Conservation (phyloP, 2,888 invertebrate species). For the Poecilobothrus nobilitatus region DNA sequence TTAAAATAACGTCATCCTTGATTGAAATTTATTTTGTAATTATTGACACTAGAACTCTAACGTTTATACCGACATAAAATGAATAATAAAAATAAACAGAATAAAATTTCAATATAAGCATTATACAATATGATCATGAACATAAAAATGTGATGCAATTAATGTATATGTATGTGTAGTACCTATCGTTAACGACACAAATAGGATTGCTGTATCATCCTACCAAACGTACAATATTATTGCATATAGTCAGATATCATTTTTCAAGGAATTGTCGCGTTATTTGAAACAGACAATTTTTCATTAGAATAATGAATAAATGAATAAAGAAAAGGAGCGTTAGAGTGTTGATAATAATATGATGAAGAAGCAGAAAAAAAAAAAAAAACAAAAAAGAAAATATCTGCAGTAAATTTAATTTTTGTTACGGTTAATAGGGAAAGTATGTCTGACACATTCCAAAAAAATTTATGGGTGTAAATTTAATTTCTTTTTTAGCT, state of each 20-base stretch:
- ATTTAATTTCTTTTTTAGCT: too few species aligned
- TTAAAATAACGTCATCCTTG: too few species aligned
- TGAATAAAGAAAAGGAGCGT: not conserved
- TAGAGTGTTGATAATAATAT: not conserved
- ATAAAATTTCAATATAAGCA: too few species aligned
- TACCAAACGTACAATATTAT: not conserved
- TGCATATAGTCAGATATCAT: not conserved
- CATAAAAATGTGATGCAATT: too few species aligned
- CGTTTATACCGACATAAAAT: too few species aligned
- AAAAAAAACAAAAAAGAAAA: not conserved
- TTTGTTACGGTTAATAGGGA: not conserved
- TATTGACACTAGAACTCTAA: too few species aligned
- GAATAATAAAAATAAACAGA: too few species aligned
- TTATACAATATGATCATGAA: too few species aligned
- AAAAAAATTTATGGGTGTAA: not conserved
- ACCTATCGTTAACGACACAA: not conserved
- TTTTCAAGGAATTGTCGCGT: slow-evolving; percentile 3
- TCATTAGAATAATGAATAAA: not conserved
- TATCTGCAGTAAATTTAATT: not conserved
- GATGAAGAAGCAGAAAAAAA: not conserved
- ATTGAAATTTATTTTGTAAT: too few species aligned
- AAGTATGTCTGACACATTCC: slow-evolving; percentile 6
- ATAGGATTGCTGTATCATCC: not conserved
- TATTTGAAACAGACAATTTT: not conserved
- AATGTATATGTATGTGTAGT: not conserved